Conservation (phyloP, 2,797 vertebrate species). For the Ficedula albicollis region DNA sequence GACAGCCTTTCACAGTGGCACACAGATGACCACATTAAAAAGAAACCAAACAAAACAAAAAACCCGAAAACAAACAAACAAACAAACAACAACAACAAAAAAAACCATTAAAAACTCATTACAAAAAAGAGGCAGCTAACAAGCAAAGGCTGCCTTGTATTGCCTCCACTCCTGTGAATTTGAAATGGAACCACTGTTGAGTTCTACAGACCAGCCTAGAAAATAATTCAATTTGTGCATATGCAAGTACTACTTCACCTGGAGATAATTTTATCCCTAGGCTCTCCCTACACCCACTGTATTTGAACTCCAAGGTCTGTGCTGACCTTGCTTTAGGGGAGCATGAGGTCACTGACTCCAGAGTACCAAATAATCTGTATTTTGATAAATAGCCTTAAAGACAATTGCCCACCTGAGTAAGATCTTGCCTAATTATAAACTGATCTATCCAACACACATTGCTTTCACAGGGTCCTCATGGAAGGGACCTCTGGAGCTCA, state of each 20-base stretch:
- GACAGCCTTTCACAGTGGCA: neutral
- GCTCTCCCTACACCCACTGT: neutral
- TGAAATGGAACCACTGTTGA: neutral
- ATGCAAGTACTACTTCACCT: neutral
- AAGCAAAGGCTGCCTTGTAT: neutral
- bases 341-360: neutral
- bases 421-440: neutral
- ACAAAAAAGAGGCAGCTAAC: neutral
- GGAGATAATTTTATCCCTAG: neutral
- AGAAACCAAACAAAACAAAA: neutral
- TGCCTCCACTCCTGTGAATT: neutral
- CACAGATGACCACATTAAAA: neutral
- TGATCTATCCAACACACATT: rapidly evolving
- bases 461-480: neutral
- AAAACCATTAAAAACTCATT: neutral
- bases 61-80: no score
- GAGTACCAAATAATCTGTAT: neutral
- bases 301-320: neutral
- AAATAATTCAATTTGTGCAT: neutral
- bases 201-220: neutral
- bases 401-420: neutral
- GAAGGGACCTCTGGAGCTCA: neutral
- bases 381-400: neutral
- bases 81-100: no score
- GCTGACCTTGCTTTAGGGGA: neutral